These are phyloP conservation scores for Sphaerophoria rueppellii DNA, from an alignment of 2,888 invertebrate species.

Conservation along the genomic window DNA sequence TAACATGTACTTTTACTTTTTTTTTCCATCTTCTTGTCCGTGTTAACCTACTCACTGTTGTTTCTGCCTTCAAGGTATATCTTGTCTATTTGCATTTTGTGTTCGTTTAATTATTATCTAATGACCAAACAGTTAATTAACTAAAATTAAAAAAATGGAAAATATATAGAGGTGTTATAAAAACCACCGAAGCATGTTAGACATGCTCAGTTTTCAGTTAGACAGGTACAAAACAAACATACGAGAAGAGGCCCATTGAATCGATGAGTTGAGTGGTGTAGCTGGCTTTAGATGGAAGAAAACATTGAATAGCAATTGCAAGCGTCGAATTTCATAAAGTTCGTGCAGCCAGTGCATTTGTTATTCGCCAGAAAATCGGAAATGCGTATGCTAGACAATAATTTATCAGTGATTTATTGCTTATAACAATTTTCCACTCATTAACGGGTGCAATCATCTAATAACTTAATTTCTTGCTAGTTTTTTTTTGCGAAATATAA, in stretches of 20 bases:
- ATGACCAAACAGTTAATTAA: conserved; percentile 63
- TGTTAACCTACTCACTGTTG: conserved; percentile 13
- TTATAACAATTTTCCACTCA: conserved; percentile 43
- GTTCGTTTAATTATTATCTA: conserved; percentile 63
- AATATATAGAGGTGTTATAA: conserved; percentile 59
- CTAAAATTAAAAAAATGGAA: not conserved
- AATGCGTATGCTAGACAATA: conserved; percentile 46
- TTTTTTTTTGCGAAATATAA: conserved; percentile 12
- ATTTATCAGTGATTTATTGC: conserved; percentile 48
- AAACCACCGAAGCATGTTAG: conserved; percentile 57
- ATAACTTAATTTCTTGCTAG: not conserved
- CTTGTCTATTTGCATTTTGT: conserved; percentile 39
- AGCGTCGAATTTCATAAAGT: conserved; percentile 41
- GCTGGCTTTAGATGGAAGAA: not conserved
- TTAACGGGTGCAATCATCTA: conserved; percentile 34
- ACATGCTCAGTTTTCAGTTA: not conserved
- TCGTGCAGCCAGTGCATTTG: conserved; percentile 63
- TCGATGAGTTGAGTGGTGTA: not conserved
- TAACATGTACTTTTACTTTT: conserved; percentile 63
- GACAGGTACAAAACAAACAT: not conserved
- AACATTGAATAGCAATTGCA: conserved; percentile 29
- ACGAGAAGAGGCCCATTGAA: not conserved
- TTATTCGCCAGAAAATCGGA: conserved; percentile 56
- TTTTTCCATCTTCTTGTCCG: not conserved
- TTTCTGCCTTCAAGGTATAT: conserved; percentile 23